Base-by-base conservation (phyloP, 1,140 invertebrate species). In the Trichonephila clavata region DNA sequence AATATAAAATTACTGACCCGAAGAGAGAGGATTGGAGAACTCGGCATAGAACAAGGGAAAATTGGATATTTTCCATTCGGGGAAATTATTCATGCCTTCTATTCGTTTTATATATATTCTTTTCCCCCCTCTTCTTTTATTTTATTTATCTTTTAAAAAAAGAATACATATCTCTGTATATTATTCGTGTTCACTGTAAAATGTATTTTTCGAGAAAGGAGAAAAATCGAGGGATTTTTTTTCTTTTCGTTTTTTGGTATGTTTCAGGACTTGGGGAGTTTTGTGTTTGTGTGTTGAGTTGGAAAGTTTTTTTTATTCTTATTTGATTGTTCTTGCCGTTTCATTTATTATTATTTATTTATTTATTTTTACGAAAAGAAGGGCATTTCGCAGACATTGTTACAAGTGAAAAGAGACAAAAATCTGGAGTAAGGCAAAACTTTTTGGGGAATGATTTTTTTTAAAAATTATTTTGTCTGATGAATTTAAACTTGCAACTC, bases 31-130 rank as follows among this genome's bases (percentile, higher is more conserved):
- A 84, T 57, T 57, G 81, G 43, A 6, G 21, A 21, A 43, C 24
- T 77, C 71, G 18, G 71, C 16, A 27, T 86, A 63, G 60, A 86
- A 86, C 60, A 86, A 86, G 59, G 24, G 60, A 60, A 60, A 86
- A 60, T 86, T 86, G 84, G 60, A 86, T 86, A 61, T 86, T 86
- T 86, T 86, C 84, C 59, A 61, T 63, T 63, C 59, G 57, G 59
- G 13, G 57, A 57, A 57, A 57, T 57, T 84, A 57, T 84, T 84
- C 43, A 84, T 84, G 43, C 43, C 81, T 57, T 57, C 57, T 21
- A 24, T 57, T 57, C 21, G 43, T 59, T 84, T 84, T 24, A 57
- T 84, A 39, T 39, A 39, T 39, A 39, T 84, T 20, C 13, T 24
- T 57, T 57, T n/a, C 5, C 20, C 50, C n/a, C 50, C 50, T n/a